Percentiles rank a stretch among this genome's conserved stretches.
phyloP scores from a whole-genome alignment of 2,797 vertebrate species.

The Delichon dasypus region DNA sequence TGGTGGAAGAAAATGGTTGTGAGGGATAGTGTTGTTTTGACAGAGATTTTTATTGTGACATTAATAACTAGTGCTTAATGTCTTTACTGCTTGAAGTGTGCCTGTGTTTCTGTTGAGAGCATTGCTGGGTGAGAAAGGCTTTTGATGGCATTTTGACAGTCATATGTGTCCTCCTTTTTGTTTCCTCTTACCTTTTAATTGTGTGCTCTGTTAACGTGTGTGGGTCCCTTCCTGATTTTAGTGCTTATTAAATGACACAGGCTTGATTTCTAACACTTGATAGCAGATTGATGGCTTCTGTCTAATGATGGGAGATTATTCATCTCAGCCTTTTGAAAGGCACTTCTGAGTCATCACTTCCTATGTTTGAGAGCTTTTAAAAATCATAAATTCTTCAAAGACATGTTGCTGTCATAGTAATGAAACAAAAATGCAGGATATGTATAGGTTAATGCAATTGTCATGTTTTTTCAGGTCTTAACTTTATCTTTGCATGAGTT shows the following conservation, averaged over 20 bases:
- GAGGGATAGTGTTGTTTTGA: background rate
- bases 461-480: background rate
- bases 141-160: background rate
- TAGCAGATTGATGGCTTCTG: background rate
- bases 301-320: background rate
- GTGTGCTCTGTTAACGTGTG: background rate
- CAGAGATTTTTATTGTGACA: background rate
- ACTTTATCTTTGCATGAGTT: background rate
- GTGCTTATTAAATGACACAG: background rate
- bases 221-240: background rate
- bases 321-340: background rate
- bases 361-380: background rate
- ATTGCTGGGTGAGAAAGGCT: background rate
- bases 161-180: background rate
- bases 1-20: background rate
- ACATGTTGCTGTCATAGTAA: background rate
- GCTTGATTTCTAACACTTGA: background rate
- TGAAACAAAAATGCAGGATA: background rate
- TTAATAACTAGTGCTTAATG: background rate
- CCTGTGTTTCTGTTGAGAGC: background rate
- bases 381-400: background rate
- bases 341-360: background rate
- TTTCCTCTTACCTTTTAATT: background rate
- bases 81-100: background rate
- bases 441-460: background rate